These are phyloP conservation scores for Rousettus leschenaultii DNA, from an alignment of 2,113 vertebrate species.

Conservation along the genomic window DNA sequence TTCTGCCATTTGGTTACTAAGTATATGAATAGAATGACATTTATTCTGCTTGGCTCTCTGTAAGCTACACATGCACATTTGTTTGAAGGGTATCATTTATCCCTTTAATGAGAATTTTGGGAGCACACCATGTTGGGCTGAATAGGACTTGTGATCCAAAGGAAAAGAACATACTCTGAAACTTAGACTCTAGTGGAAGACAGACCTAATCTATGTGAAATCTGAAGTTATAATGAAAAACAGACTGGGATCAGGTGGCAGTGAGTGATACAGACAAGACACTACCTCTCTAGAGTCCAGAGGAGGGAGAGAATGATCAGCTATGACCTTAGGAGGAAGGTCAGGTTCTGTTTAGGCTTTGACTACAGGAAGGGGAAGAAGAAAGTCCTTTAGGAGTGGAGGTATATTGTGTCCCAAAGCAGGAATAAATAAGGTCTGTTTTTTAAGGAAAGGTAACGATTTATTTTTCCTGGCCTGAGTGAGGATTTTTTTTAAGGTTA, in stretches of 20 bases:
- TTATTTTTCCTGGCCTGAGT: neutral
- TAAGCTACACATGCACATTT: slow-evolving; percentile 53
- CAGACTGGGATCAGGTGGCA: neutral
- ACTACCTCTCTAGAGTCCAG: neutral
- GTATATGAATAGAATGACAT: slow-evolving; percentile 77
- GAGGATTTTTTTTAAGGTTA: neutral
- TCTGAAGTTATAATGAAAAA: neutral
- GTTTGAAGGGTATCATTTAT: slow-evolving; percentile 66
- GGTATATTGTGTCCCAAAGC: neutral
- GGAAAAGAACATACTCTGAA: slow-evolving; percentile 30
- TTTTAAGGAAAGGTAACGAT: neutral
- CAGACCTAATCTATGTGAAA: neutral
- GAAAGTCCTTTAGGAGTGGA: neutral
- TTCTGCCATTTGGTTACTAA: slow-evolving; percentile 75
- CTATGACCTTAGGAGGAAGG: neutral
- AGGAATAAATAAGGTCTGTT: neutral
- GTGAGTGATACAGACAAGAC: neutral
- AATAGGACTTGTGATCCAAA: neutral
- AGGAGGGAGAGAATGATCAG: neutral
- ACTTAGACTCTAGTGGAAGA: neutral
- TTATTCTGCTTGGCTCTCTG: slow-evolving; percentile 70
- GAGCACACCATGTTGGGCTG: slow-evolving; percentile 32
- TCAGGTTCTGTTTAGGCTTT: neutral
- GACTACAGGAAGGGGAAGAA: neutral
- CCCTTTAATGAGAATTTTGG: slow-evolving; percentile 55